Base-by-base conservation (phyloP, 2,113 vertebrate species). In the Xyrauchen texanus region DNA sequence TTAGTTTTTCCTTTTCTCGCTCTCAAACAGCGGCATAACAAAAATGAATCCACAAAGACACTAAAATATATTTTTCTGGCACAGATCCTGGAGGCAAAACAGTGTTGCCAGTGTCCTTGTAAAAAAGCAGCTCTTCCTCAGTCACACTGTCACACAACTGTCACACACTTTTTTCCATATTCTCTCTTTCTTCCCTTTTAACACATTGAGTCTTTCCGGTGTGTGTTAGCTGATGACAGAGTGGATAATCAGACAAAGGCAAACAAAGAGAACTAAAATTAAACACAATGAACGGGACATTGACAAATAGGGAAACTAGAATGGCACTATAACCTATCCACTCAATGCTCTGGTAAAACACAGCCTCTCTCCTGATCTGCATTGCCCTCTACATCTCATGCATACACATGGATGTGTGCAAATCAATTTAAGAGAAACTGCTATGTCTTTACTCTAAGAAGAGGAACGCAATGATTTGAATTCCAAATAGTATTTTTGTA, bases 201-300 rank as follows among this genome's bases (percentile, higher is more conserved):
- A 72, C 58, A 81, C 74, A 76, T 34, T 58, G 44, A 71, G 12
- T 44, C 21, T 63, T 8, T 58, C 61, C 13, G 8, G 77, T 57
- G 55, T 67, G 53, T 12, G 64, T 66, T 70, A 5, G 60, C 78
- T 65, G 13, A 85, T 68, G 79, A 82, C 61, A 68, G 80, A 83
- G 83, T 44, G 51, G 68, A 75, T 87, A 80, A 82, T 84, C 68
- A 80, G 67, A 74, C 77, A 64, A 21, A 13, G 55, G 8, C 34
- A 53, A 21, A 78, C 15, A 71, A 81, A 61, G 11, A 66, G 69
- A 21, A 13, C 66, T 77, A 78, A 80, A 78, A 73, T 78, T 78
- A 63, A 60, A 65, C 77, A 44, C 77, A 66, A n/a, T 67, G 62
- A 76, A 12, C 13, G 11, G 52, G 76, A 47, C 53, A 77, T 58